Conservation (phyloP, 2,888 invertebrate genomes). For the Girardia tigrina region DNA sequence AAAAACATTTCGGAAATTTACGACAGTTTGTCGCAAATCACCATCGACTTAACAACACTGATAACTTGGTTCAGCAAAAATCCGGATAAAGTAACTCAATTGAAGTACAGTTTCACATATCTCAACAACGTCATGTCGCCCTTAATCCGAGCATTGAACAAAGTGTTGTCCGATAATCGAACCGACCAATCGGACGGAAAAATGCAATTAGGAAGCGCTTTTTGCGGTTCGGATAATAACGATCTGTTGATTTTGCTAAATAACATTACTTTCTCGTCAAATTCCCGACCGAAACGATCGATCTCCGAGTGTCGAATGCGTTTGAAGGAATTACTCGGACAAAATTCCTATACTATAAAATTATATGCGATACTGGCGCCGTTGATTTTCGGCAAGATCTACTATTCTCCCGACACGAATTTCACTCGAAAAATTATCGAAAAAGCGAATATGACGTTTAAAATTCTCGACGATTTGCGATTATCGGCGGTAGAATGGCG, state of each 20-base stretch:
- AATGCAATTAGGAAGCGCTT: background rate
- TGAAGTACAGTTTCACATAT: background rate
- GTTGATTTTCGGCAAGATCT: constrained; percentile 25
- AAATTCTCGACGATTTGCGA: background rate
- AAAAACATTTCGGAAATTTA: background rate
- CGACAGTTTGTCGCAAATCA: background rate
- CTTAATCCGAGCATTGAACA: background rate
- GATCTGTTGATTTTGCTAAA: background rate
- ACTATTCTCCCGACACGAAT: constrained; percentile 21
- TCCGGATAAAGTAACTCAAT: background rate
- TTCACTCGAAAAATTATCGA: constrained; percentile 18
- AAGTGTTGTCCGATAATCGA: background rate
- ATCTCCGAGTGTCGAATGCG: background rate
- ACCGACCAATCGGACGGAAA: background rate
- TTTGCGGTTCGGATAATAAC: background rate
- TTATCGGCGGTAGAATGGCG: constrained; percentile 24
- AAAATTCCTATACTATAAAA: background rate
- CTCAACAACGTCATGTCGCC: background rate
- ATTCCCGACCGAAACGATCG: too few species aligned
- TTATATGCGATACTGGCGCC: background rate
- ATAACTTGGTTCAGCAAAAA: background rate
- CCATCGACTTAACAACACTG: background rate
- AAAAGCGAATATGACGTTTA: constrained; percentile 28
- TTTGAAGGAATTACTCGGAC: too few species aligned
- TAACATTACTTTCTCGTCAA: background rate